Percentiles rank a stretch among this genome's conserved stretches.
Evolutionary conservation across 2,888 invertebrate genomes (phyloP).

Genomic region (Dicyrtomina minuta): DNA sequence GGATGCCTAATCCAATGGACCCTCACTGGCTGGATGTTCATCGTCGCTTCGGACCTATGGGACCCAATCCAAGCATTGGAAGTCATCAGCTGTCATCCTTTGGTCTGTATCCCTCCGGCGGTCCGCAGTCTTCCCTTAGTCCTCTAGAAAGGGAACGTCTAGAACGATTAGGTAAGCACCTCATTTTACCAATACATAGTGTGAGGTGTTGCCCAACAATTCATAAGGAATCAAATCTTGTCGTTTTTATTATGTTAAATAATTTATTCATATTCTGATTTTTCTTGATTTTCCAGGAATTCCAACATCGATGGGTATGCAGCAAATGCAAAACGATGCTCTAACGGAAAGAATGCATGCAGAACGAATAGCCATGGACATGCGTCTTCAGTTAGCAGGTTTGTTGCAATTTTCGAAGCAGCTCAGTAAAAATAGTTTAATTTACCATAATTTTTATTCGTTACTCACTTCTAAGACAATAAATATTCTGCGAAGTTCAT

Average conservation of each 20-base stretch:
- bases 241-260: background rate
- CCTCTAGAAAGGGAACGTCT: too few relatives aligned
- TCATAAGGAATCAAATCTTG: too few relatives aligned
- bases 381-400: slow-evolving; percentile 56
- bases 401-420: slow-evolving; percentile 6
- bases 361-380: slow-evolving; percentile 78
- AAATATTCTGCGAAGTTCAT: background rate
- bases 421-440: background rate
- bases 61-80: slow-evolving; percentile 57
- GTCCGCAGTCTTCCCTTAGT: slow-evolving; percentile 74
- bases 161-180: slow-evolving; percentile 77
- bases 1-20: slow-evolving; percentile 66
- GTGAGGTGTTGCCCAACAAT: too few relatives aligned
- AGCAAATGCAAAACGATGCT: slow-evolving; percentile 51
- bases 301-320: slow-evolving; percentile 53
- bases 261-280: background rate
- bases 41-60: slow-evolving; percentile 64
- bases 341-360: slow-evolving; percentile 59
- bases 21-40: slow-evolving; percentile 84
- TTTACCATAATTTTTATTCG: background rate
- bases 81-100: slow-evolving; percentile 63
- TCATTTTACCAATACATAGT: too few relatives aligned
- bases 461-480: slow-evolving; percentile 2
- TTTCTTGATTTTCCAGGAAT: slow-evolving; percentile 46
- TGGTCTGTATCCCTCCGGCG: slow-evolving; percentile 57